A percentile compares a stretch with the other conserved stretches of the same genome.
Conservation (phyloP, 2,797 vertebrate species). For the Rallus crepitans region DNA sequence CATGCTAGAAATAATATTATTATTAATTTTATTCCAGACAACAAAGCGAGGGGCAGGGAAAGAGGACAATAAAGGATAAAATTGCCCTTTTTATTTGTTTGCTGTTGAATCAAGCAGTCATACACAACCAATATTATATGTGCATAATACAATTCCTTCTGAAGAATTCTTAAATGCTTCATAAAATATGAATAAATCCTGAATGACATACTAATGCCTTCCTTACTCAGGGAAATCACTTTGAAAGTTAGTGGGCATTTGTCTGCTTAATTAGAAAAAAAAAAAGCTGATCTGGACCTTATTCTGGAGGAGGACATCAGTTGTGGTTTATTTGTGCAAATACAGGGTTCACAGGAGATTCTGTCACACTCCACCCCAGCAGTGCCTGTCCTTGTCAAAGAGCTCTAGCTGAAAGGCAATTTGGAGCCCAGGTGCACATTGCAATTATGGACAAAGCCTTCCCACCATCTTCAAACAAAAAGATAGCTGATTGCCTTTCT, state of each 20-base stretch:
- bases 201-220: background rate
- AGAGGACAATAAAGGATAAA: background rate
- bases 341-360: background rate
- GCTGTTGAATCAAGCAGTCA: background rate
- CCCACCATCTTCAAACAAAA: background rate
- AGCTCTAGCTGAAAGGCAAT: background rate
- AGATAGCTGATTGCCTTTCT: background rate
- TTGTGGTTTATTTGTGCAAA: background rate
- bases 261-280: background rate
- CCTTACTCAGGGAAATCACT: background rate
- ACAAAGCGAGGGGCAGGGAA: background rate
- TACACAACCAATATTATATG: background rate
- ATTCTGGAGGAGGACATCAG: background rate
- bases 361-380: background rate
- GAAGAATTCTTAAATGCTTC: background rate
- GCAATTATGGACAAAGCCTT: background rate
- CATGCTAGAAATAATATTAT: background rate
- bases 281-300: background rate
- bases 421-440: background rate
- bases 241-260: background rate
- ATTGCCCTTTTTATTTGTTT: slow-evolving; percentile 10
- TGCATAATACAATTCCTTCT: background rate
- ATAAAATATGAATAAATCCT: background rate
- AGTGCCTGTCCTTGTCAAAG: background rate
- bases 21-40: slow-evolving; percentile 25